A percentile compares a stretch with the other conserved stretches of the same genome.
These are phyloP conservation scores for Apodemia zela DNA, from an alignment of 2,888 invertebrate genomes.

Conservation along the genomic window DNA sequence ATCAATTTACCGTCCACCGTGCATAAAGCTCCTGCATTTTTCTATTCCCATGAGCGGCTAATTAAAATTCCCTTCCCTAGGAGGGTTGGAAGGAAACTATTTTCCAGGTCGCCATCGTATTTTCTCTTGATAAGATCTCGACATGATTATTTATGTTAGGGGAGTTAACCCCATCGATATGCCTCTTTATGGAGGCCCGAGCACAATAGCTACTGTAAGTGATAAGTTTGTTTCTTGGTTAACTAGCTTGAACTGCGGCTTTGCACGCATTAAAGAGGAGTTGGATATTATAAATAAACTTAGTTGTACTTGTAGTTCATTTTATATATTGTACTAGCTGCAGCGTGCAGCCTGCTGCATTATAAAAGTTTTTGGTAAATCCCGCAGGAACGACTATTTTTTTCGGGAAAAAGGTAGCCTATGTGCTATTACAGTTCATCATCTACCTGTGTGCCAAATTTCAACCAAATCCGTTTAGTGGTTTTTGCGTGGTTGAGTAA, in stretches of 20 bases:
- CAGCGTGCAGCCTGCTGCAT: too few species aligned
- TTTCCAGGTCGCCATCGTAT: constrained; percentile 67
- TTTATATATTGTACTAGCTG: too few species aligned
- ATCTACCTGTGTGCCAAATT: too few species aligned
- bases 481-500: too few species aligned
- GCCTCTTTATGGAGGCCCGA: constrained; percentile 60
- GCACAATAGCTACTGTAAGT: constrained; percentile 45
- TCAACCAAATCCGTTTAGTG: too few species aligned
- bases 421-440: too few species aligned
- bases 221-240: constrained; percentile 29
- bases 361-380: too few species aligned
- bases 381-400: too few species aligned
- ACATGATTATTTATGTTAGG: constrained; percentile 78
- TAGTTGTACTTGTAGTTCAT: too few species aligned
- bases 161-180: constrained; percentile 73
- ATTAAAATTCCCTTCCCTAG: constrained; percentile 61
- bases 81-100: constrained; percentile 56
- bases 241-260: constrained; percentile 1
- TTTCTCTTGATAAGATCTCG: constrained; percentile 74
- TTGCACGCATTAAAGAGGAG: background rate
- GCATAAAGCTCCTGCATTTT: constrained; percentile 32
- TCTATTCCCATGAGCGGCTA: constrained; percentile 45
- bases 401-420: too few species aligned
- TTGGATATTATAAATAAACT: background rate
- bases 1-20: background rate